These are phyloP conservation scores for Thermophis baileyi DNA, from an alignment of 2,113 vertebrate genomes.

Conservation along the genomic window DNA sequence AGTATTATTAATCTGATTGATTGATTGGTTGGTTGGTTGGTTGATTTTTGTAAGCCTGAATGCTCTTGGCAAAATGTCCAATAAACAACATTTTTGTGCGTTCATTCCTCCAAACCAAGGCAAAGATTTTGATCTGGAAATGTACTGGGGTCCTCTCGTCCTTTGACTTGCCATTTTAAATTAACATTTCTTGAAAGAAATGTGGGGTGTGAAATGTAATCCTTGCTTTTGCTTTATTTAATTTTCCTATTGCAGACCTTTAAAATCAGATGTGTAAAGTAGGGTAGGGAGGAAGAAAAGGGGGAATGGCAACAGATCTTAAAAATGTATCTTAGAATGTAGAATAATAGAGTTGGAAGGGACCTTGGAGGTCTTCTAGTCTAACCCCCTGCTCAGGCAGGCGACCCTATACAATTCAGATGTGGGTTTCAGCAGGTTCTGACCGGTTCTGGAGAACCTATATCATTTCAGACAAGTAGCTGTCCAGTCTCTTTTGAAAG, in stretches of 20 bases:
- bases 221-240: conserved; percentile 16
- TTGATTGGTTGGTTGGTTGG: too few relatives aligned
- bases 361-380: too few relatives aligned
- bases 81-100: conserved; percentile 22
- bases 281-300: fast-evolving
- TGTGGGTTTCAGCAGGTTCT: too few relatives aligned
- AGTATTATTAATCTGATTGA: conserved; percentile 8
- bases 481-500: too few relatives aligned
- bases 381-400: too few relatives aligned
- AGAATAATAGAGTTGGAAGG: too few relatives aligned
- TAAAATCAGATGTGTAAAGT: conserved; percentile 6
- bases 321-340: too few relatives aligned
- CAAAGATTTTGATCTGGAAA: conserved; percentile 45
- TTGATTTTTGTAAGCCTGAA: conserved; percentile 10
- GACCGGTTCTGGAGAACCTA: too few relatives aligned
- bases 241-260: conserved; percentile 27
- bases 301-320: not conserved
- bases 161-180: conserved; percentile 47
- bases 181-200: conserved; percentile 48
- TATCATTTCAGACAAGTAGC: too few relatives aligned
- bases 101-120: conserved; percentile 14
- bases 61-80: conserved; percentile 18
- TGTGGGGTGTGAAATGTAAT: conserved; percentile 34
- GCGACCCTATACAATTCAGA: too few relatives aligned
- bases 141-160: conserved; percentile 32